Conservation (phyloP, 1,140 invertebrate genomes). For the Pseudobourletiella spinata region DNA sequence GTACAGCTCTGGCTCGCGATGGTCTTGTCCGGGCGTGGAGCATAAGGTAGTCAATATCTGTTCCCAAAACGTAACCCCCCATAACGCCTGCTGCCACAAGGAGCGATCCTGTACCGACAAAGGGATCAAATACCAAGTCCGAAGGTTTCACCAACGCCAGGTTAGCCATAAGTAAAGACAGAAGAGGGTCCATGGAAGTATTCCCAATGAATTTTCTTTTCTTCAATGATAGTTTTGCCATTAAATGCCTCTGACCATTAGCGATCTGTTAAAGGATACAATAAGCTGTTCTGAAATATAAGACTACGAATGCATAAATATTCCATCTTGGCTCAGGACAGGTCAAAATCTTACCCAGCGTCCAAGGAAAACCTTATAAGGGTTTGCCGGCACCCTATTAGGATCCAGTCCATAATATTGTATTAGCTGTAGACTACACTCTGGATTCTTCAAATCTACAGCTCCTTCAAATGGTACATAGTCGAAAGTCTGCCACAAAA, state of each 20-base stretch:
- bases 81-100: slow-evolving; percentile 82
- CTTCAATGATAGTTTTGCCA: slow-evolving; percentile 58
- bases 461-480: slow-evolving; percentile 70
- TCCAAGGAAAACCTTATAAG: slow-evolving; percentile 72
- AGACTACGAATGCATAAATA: no score
- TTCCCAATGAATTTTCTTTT: slow-evolving; percentile 91
- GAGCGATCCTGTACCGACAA: slow-evolving; percentile 71
- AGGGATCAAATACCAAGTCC: slow-evolving; percentile 81
- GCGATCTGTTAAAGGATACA: slow-evolving; percentile 49
- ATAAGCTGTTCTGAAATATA: slow-evolving; percentile 20
- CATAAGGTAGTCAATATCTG: slow-evolving; percentile 90
- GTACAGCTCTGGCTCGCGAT: slow-evolving; percentile 44
- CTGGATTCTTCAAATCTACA: slow-evolving; percentile 74
- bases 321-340: no score
- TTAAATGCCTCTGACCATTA: slow-evolving; percentile 69
- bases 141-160: slow-evolving; percentile 65
- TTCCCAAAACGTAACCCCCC: slow-evolving; percentile 79
- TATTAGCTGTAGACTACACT: slow-evolving; percentile 65
- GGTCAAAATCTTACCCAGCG: slow-evolving; percentile 66
- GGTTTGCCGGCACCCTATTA: slow-evolving; percentile 58
- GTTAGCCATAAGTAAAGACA: slow-evolving; percentile 90
- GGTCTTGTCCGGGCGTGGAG: slow-evolving; percentile 76
- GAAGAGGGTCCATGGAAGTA: slow-evolving; percentile 91
- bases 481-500: slow-evolving; percentile 55
- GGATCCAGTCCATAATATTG: slow-evolving; percentile 79